phyloP scores from a whole-genome alignment of 2,888 invertebrate species.

The Caenorhabditis becei region DNA sequence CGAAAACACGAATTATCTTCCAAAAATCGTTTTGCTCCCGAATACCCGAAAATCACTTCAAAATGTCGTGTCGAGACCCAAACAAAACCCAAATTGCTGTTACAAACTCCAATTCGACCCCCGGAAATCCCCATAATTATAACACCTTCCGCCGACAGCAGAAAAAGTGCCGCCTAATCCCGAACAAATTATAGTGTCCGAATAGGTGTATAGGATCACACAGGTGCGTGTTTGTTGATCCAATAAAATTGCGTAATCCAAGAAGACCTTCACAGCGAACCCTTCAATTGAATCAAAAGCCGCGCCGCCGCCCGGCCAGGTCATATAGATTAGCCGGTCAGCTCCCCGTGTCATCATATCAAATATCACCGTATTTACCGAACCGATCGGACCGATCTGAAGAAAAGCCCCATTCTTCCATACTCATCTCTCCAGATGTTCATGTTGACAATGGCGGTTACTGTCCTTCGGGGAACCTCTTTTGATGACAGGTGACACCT shows the following conservation, averaged over 20 bases:
- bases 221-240: conserved; percentile 57
- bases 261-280: no score
- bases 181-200: conserved; percentile 47
- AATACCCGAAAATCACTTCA: no score
- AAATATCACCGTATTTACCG: conserved; percentile 28
- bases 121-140: conserved; percentile 29
- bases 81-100: no score
- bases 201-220: conserved; percentile 11
- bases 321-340: conserved; percentile 38
- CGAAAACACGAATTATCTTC: no score
- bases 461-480: conserved; percentile 16
- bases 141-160: conserved; percentile 19
- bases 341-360: conserved; percentile 23
- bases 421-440: conserved; percentile 3
- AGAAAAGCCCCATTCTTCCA: no score
- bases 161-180: conserved; percentile 17
- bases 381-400: background rate
- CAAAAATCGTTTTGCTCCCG: no score
- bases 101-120: no score
- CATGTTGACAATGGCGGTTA: conserved; percentile 38
- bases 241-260: conserved; percentile 57
- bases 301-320: conserved; percentile 9
- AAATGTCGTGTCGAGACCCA: no score
- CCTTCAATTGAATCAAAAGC: conserved; percentile 26
- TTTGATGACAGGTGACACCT: conserved; percentile 41